Base-by-base conservation (phyloP, 2,113 vertebrate genomes). In the Channa maculata region DNA sequence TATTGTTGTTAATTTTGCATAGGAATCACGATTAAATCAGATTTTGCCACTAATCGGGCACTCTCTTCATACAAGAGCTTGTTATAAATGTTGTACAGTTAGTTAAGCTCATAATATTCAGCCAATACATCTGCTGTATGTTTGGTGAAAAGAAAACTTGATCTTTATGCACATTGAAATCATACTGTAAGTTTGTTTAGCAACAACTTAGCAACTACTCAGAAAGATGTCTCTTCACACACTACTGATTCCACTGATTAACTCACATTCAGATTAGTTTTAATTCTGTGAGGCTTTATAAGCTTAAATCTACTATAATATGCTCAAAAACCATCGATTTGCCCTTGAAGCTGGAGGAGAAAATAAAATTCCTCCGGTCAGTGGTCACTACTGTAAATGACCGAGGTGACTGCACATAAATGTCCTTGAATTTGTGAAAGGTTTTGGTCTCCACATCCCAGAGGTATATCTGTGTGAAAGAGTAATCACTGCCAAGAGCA, bases 301-400 rank as follows among this genome's bases (percentile, higher is more conserved):
- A 95, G 91, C 97, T 99, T 82, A 97, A 91, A 90, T 99, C 96
- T 49, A 99, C 96, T 76, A 92, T 83, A 33, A 97, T 87, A 71
- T 99, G 98, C 88, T 99, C 96, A 88, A 98, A 99, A 76, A 99
- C 98, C 89, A 96, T 96, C 0, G 98, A 97, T 88, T 96, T 98
- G 65, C 97, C 97, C 94, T 98, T 99, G 79, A 99, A 97, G 90
- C 98, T 99, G 68, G 97, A 97, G 11, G 97, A 96, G 57, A 99
- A 97, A 75, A 99, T 94, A 93, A 99, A 99, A 94, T 97, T 95
- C 82, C 95, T 95, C 61, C 95, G 91, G 76, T 96, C 96, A 0
- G 95, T 97, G 68, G 94, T 96, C 75, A 99, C 94, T 0, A 93
- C 95, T 1, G 95, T 96, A 81, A 99, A 98, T 2, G 97, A 98